These are phyloP conservation scores for Acromyrmex charruanus DNA, from an alignment of 1,140 invertebrate genomes.

Conservation along the genomic window DNA sequence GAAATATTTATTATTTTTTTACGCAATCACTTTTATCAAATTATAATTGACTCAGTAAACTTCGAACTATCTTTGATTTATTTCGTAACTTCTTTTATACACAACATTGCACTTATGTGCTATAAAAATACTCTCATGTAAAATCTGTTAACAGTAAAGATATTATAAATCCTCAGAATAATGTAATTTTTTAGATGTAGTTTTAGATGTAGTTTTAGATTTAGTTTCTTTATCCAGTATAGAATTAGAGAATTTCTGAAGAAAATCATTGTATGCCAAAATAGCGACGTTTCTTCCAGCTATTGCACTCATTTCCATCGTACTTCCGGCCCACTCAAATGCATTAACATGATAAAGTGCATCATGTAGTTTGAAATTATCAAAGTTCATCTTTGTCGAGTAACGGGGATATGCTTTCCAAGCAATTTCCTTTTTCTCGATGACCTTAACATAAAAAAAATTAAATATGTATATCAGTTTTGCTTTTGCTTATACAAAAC, in stretches of 20 bases:
- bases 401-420: slow-evolving; percentile 91
- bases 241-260: neutral
- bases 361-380: slow-evolving; percentile 88
- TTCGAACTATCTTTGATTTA: neutral
- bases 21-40: neutral
- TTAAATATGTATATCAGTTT: too few species aligned
- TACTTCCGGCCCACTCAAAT: slow-evolving; percentile 90
- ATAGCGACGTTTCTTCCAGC: slow-evolving; percentile 90
- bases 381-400: slow-evolving; percentile 79
- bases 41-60: neutral
- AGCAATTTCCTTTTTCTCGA: slow-evolving; percentile 73
- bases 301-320: slow-evolving; percentile 92
- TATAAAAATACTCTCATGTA: slow-evolving; percentile 2
- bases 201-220: too few species aligned
- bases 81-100: neutral
- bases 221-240: neutral
- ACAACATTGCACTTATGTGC: too few species aligned
- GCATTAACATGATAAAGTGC: slow-evolving; percentile 89
- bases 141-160: neutral
- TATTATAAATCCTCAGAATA: neutral
- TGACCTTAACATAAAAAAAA: slow-evolving; percentile 71
- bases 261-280: slow-evolving; percentile 82
- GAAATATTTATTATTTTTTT: neutral
- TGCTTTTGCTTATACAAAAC: too few species aligned
- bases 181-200: neutral